Conservation (phyloP, 2,113 vertebrate species). For the Myrmophylax atrothorax region DNA sequence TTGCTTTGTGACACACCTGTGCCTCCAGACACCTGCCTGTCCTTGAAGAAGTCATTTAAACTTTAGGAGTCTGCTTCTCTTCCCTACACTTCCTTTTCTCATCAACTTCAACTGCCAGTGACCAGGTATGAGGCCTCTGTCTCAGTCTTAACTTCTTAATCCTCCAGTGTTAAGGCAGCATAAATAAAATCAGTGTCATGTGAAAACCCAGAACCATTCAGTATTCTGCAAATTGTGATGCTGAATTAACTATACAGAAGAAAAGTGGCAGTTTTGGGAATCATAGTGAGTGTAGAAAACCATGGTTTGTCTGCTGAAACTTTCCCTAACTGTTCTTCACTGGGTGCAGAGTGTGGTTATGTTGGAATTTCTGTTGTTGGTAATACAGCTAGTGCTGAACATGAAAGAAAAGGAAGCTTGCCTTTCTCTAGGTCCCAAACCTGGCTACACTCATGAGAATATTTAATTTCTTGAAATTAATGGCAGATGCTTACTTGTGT, state of each 20-base stretch:
- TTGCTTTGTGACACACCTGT: background rate
- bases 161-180: background rate
- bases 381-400: background rate
- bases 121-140: background rate
- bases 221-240: background rate
- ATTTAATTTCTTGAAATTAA: background rate
- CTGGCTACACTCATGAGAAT: background rate
- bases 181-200: background rate
- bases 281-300: background rate
- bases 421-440: background rate
- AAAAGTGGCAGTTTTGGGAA: background rate
- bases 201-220: background rate
- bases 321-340: background rate
- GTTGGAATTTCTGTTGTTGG: background rate
- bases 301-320: background rate
- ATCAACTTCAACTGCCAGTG: background rate
- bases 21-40: background rate
- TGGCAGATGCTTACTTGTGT: background rate
- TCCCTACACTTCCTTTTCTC: background rate
- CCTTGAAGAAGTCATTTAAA: background rate
- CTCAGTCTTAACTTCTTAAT: background rate
- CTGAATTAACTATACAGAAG: background rate
- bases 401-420: background rate
- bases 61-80: background rate
- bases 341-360: rapidly evolving